These are phyloP conservation scores for Gadus chalcogrammus DNA, from an alignment of 2,113 vertebrate species.

Conservation along the genomic window DNA sequence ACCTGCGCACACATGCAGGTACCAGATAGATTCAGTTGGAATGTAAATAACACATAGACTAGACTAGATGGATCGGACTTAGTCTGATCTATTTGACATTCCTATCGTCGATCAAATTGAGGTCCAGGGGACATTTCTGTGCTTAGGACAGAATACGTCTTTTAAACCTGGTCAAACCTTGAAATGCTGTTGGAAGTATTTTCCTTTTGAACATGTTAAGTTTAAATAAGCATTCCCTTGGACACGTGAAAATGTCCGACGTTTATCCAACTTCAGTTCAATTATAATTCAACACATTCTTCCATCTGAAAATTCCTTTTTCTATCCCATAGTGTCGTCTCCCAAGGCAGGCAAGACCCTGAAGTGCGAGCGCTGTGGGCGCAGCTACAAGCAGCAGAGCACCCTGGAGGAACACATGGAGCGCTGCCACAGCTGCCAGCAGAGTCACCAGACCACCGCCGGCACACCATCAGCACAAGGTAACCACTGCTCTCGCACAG, in stretches of 20 bases:
- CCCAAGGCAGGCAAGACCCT: conserved; percentile 91
- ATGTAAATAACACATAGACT: too few relatives aligned
- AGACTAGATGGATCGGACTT: conserved; percentile 8
- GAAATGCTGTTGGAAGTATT: conserved; percentile 65
- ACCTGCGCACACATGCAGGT: conserved; percentile 93
- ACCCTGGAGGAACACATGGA: conserved; percentile 93
- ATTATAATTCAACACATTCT: background rate
- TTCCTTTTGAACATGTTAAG: too few relatives aligned
- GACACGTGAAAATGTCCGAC: too few relatives aligned
- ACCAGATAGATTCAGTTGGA: conserved; percentile 33
- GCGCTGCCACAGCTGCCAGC: conserved; percentile 87
- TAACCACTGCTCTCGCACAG: conserved; percentile 36
- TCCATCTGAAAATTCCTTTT: background rate
- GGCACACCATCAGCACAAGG: conserved; percentile 69
- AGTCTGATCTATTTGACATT: conserved; percentile 11
- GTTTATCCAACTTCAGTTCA: background rate
- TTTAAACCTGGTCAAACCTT: conserved; percentile 73
- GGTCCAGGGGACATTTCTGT: conserved; percentile 53
- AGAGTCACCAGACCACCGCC: conserved; percentile 78
- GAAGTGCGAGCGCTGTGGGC: conserved; percentile 94
- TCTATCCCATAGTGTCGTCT: conserved; percentile 79
- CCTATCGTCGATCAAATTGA: conserved; percentile 15
- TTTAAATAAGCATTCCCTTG: conserved; percentile 33
- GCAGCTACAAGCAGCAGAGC: conserved; percentile 95
- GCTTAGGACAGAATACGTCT: conserved; percentile 61